Conservation (phyloP, 2,113 vertebrate species). For the Eudyptes chrysolophus region DNA sequence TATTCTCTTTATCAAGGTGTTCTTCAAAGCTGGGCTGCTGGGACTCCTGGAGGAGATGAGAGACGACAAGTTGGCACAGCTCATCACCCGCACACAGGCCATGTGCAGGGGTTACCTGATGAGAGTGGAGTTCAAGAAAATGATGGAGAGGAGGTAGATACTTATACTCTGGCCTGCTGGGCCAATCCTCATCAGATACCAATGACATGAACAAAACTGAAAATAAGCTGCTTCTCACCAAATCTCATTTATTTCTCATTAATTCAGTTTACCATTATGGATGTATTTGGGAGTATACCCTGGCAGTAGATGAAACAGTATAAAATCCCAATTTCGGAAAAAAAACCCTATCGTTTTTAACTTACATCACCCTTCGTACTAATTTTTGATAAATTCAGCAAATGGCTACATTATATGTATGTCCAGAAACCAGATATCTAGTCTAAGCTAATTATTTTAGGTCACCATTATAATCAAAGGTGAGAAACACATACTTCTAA, state of each 20-base stretch:
- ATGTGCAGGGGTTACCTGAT: constrained; percentile 81
- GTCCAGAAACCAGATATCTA: neutral
- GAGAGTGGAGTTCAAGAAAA: constrained; percentile 86
- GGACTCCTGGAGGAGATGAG: constrained; percentile 92
- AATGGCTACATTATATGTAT: neutral
- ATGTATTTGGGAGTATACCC: neutral
- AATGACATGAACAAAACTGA: neutral
- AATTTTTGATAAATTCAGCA: neutral
- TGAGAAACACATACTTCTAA: neutral
- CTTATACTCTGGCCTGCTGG: neutral
- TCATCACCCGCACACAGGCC: constrained; percentile 94
- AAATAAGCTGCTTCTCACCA: neutral
- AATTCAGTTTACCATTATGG: neutral
- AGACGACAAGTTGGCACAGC: constrained; percentile 87
- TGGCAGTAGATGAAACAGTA: neutral
- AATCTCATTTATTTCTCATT: neutral
- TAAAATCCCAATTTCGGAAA: neutral
- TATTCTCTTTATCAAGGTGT: constrained; percentile 75
- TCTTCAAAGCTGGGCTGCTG: constrained; percentile 93
- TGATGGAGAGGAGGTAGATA: constrained; percentile 81
- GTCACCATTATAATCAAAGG: neutral
- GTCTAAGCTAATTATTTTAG: neutral
- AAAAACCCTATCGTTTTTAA: neutral
- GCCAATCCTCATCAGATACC: neutral
- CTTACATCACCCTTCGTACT: neutral